phyloP scores from a whole-genome alignment of 2,797 vertebrate genomes.

The Lepus townsendii region DNA sequence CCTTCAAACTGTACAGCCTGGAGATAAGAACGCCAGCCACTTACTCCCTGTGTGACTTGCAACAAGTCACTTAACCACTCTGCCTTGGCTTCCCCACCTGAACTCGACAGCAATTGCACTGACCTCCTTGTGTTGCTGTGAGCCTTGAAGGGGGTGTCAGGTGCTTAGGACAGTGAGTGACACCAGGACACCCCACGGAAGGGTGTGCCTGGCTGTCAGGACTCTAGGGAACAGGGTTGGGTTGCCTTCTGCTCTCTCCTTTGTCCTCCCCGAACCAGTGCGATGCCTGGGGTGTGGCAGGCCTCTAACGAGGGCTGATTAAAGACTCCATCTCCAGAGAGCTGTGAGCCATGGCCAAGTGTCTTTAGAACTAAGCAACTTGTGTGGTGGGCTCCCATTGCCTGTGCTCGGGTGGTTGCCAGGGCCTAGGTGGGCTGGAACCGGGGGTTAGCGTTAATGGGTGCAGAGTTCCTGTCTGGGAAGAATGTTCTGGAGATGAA shows the following conservation, averaged over 20 bases:
- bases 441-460: not conserved
- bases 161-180: not conserved
- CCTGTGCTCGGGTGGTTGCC: not conserved
- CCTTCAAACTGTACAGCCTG: not conserved
- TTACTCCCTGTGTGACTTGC: not conserved
- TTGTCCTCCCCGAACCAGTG: not conserved
- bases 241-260: not conserved
- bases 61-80: not conserved
- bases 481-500: not conserved
- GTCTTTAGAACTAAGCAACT: not conserved
- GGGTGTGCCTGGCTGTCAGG: not conserved
- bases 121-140: not conserved
- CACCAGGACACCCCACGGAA: rapidly evolving
- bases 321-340: not conserved
- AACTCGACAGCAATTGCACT: not conserved
- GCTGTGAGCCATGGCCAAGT: not conserved
- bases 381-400: not conserved
- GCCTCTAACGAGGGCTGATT: not conserved
- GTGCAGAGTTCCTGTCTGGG: not conserved
- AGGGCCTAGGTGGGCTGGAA: not conserved
- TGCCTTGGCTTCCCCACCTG: not conserved
- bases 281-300: not conserved
- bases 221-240: not conserved
- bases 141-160: too few species aligned
- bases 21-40: not conserved